Base-by-base conservation (phyloP, 2,113 vertebrate species). In the Pteropus alecto region DNA sequence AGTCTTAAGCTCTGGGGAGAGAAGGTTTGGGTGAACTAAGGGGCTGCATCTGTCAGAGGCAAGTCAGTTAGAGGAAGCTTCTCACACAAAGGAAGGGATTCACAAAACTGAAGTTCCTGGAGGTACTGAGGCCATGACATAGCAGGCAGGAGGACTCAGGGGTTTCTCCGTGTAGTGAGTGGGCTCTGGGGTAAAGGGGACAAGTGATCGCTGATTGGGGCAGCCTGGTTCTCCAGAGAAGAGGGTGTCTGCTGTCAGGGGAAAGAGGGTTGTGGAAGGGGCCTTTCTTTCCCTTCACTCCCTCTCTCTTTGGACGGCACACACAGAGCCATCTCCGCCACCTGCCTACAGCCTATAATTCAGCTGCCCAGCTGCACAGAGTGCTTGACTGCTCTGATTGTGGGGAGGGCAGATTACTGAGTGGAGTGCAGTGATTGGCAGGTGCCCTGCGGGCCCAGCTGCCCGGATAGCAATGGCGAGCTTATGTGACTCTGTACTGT, bases 301-400 rank as follows among this genome's bases (percentile, higher is more conserved):
- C 30, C 84, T 88, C 87, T 92, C 74, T 68, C 93, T 84, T 92
- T 88, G 91, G 93, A 94, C 0, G 10, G 87, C 88, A 65, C 46
- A 77, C 68, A 74, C 92, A 96, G 16, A 97, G 87, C 93, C 89
- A 63, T 94, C 87, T 90, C 95, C 2, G 24, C 94, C 98, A 97
- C 96, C 97, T 94, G 97, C 93, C 93, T 76, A 22, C 51, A 98
- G 96, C 97, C 97, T 97, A 41, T 97, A 97, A 98, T 97, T 97
- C 89, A 58, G 93, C 71, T 1, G 14, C 94, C 97, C 97, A 95
- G 98, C 97, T 97, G 98, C 96, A 83, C 88, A 5, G 60, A 81
- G 92, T 78, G 78, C 63, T 89, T 87, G 46, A 92, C 92, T 87
- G 86, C 90, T 60, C 93, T 67, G 89, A 95, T 90, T 92, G 93